A percentile compares a stretch with the other conserved stretches of the same genome.
Evolutionary conservation across 1,140 invertebrate genomes (phyloP).

Genomic region (Papilio polyxenes): DNA sequence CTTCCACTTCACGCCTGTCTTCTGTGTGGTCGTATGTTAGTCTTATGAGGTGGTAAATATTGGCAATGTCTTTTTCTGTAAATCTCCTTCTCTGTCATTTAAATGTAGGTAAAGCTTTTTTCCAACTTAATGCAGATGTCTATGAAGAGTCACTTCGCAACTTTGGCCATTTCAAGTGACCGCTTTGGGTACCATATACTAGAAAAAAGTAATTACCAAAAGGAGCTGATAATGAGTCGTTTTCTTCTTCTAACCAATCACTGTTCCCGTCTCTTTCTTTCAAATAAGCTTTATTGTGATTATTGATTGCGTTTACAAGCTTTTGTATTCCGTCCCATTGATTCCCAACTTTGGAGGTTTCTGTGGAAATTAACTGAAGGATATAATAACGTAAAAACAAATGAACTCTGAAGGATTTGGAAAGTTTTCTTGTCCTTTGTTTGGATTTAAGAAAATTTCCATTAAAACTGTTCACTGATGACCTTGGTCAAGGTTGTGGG

Average conservation of each 20-base stretch:
- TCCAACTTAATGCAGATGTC: too few species aligned
- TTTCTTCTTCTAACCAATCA: conserved; percentile 6
- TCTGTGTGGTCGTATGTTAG: too few species aligned
- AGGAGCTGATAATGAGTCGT: neutral
- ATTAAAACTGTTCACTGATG: too few species aligned
- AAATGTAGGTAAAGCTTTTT: too few species aligned
- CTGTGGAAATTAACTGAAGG: neutral
- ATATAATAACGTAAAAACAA: neutral
- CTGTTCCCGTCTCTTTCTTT: neutral
- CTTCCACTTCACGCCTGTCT: too few species aligned
- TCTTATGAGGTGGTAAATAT: too few species aligned
- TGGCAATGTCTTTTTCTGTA: too few species aligned
- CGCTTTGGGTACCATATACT: neutral
- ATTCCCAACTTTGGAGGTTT: neutral
- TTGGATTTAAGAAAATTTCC: neutral
- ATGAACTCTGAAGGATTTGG: neutral
- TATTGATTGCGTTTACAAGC: neutral
- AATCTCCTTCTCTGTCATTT: too few species aligned
- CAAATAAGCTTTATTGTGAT: neutral
- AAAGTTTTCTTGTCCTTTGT: neutral
- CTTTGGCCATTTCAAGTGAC: neutral
- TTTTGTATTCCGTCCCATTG: neutral
- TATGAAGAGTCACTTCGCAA: neutral
- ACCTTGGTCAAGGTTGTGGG: too few species aligned
- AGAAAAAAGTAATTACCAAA: neutral